Evolutionary conservation across 2,888 invertebrate species (phyloP), one percentile per base, ranked within the genome.

Genomic region (Zelleria hepariella): DNA sequence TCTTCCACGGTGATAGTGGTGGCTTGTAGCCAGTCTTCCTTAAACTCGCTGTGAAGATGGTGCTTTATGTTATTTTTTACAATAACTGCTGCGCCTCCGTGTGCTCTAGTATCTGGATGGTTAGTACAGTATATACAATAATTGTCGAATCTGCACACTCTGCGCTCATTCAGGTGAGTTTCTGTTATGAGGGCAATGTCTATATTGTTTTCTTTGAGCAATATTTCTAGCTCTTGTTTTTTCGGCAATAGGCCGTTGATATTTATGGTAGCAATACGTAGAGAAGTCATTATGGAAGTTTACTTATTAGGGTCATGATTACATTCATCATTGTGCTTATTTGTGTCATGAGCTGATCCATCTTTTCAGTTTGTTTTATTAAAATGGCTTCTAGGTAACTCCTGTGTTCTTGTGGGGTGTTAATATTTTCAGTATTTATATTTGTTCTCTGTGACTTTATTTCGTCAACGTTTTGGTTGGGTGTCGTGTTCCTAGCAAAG

Each of bases 241-340:
- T 66, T 65, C 15, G 63, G 61, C 1, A 61, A 2, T 0, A 68
- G 54, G 1, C 66, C 64, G 60, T 66, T 65, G 5, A 62, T 62
- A 59, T 67, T 68, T 64, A 65, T 67, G 0, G 63, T 64, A 0
- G 60, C 64, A 26, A 65, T 21, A 10, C 60, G 56, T 2, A 65
- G 27, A n/a, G 57, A 58, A 26, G 62, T 62, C 15, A 52, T 7
- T 57, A 59, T n/a, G n/a, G n/a, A n/a, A n/a, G n/a, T n/a, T 58
- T 62, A 18, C 58, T 24, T 47, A 64, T 26, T 15, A 63, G 48
- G 23, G 58, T 61, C 18, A 62, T 61, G 53, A 65, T 32, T 15
- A 65, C 63, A 10, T 59, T 48, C 59, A 64, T 58, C 2, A 65
- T 56, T 27, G 62, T 58, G 7, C 60, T 52, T 58, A 63, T 65